Evolutionary conservation across 2,113 vertebrate species (phyloP).

Genomic region (Neolamprologus ventralis): DNA sequence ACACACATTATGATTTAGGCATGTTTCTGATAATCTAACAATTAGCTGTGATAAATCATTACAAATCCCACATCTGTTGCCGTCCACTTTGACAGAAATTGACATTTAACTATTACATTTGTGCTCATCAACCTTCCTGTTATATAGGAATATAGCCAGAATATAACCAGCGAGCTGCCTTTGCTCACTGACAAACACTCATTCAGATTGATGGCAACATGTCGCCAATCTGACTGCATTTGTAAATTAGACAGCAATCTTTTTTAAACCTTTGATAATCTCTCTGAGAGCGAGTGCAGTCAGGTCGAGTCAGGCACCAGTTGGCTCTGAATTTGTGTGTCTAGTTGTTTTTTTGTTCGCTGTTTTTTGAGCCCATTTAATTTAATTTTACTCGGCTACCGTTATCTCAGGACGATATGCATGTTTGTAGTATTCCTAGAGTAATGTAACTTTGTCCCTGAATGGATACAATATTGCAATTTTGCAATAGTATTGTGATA

Average conservation of each 20-base stretch:
- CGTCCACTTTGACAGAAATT: accelerated
- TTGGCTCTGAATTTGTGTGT: background rate
- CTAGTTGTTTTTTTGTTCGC: background rate
- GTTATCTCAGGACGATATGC: background rate
- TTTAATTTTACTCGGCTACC: background rate
- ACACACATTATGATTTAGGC: background rate
- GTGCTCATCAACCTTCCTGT: background rate
- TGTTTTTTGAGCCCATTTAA: background rate
- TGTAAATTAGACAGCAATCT: background rate
- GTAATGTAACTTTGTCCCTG: background rate
- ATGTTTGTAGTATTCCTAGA: background rate
- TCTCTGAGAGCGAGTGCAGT: background rate
- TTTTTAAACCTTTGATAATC: background rate
- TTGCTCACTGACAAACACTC: background rate
- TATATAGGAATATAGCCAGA: background rate
- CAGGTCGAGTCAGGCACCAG: background rate
- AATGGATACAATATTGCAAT: background rate
- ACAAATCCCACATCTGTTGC: background rate
- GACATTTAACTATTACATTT: background rate
- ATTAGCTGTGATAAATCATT: background rate
- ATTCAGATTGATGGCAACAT: background rate
- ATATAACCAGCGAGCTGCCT: background rate
- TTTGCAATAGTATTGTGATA: background rate
- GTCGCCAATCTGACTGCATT: background rate
- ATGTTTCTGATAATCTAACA: background rate